A percentile compares a stretch with the other conserved stretches of the same genome.
phyloP scores from a whole-genome alignment of 92 coral and sea anemone genomes.

The Zoanthus gigantus region DNA sequence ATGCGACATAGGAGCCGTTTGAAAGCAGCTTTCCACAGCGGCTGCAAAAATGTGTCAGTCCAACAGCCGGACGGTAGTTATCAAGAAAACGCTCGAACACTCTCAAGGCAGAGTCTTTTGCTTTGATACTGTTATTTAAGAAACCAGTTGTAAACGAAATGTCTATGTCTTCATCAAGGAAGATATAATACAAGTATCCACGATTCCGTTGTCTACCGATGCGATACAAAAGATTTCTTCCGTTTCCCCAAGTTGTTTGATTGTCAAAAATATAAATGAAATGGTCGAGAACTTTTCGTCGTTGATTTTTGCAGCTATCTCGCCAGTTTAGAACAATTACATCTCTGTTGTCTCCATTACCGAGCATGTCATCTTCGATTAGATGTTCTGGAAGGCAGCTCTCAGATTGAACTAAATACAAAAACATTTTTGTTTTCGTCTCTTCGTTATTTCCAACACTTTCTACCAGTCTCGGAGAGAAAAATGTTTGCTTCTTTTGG shows the following conservation, averaged over 20 bases:
- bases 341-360: constrained; percentile 61
- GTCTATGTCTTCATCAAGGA: constrained; percentile 87
- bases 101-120: constrained; percentile 57
- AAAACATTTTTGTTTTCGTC: constrained; percentile 31
- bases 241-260: constrained; percentile 86
- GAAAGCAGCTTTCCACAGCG: constrained; percentile 72
- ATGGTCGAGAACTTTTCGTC: constrained; percentile 43
- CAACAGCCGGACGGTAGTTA: constrained; percentile 84
- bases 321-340: constrained; percentile 88
- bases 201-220: constrained; percentile 59
- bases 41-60: constrained; percentile 86
- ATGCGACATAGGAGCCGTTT: constrained; percentile 59
- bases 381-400: constrained; percentile 77
- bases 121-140: constrained; percentile 40
- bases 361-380: constrained; percentile 58
- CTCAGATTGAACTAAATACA: constrained; percentile 86
- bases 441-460: not conserved
- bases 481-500: not conserved
- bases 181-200: constrained; percentile 78
- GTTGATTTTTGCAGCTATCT: constrained; percentile 54
- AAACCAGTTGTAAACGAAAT: constrained; percentile 72
- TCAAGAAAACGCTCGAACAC: constrained; percentile 83
- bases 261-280: constrained; percentile 61
- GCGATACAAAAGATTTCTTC: constrained; percentile 79
- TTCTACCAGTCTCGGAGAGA: not conserved